These are phyloP conservation scores for Nemapogon koenigi DNA, from an alignment of 2,888 invertebrate genomes.

Conservation along the genomic window DNA sequence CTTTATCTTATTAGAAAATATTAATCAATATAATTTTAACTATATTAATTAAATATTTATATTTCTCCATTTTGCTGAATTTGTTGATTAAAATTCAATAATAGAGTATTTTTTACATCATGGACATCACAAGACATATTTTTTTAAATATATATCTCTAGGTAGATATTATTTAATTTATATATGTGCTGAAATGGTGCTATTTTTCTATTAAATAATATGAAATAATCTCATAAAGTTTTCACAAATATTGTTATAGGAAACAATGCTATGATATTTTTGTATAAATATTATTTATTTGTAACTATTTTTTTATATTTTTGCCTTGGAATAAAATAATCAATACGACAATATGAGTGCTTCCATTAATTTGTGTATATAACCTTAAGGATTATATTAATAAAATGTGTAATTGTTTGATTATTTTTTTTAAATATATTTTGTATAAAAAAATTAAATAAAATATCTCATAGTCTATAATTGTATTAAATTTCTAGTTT, in stretches of 20 bases:
- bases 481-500: neutral
- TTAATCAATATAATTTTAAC: too few species aligned
- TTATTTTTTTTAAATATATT: neutral
- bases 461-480: neutral
- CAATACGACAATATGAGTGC: neutral
- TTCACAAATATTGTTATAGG: too few species aligned
- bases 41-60: too few species aligned
- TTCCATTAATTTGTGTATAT: neutral
- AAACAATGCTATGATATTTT: neutral
- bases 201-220: neutral
- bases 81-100: too few species aligned
- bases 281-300: neutral
- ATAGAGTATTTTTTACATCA: too few species aligned
- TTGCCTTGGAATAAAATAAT: neutral
- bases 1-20: too few species aligned
- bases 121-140: too few species aligned
- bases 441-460: constrained; percentile 1
- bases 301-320: neutral
- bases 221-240: too few species aligned
- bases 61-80: too few species aligned
- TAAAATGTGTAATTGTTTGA: neutral
- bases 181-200: constrained; percentile 8
- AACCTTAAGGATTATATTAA: neutral
- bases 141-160: neutral
- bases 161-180: too few species aligned